phyloP scores from a whole-genome alignment of 1,140 invertebrate genomes.

The Cydia fagiglandana region DNA sequence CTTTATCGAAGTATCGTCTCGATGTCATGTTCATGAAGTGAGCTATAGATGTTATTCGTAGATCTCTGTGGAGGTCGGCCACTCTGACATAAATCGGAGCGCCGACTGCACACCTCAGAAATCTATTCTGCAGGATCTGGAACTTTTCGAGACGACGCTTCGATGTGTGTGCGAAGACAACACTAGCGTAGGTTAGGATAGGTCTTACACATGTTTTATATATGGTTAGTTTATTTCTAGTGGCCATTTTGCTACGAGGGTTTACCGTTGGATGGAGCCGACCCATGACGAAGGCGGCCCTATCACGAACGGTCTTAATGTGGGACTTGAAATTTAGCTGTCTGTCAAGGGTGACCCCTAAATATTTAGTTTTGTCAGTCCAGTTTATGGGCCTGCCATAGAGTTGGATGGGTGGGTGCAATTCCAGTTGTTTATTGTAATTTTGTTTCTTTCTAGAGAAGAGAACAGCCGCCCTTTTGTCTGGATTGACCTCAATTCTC shows the following conservation, averaged over 20 bases:
- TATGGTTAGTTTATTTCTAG: constrained; percentile 43
- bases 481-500: no score
- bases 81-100: constrained; percentile 35
- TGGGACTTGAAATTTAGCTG: background rate
- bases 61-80: constrained; percentile 24
- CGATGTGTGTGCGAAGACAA: constrained; percentile 38
- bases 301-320: constrained; percentile 5
- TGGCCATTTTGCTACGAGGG: constrained; percentile 36
- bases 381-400: no score
- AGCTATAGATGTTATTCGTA: background rate
- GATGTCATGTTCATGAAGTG: background rate
- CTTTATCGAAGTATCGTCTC: background rate
- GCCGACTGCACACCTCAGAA: constrained; percentile 41
- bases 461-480: no score
- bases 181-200: constrained; percentile 38
- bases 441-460: no score
- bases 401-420: no score
- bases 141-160: constrained; percentile 38
- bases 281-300: background rate
- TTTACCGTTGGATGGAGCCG: constrained; percentile 36
- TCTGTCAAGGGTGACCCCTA: no score
- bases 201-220: constrained; percentile 43
- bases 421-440: no score
- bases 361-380: no score
- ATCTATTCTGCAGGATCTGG: constrained; percentile 48